These are phyloP conservation scores for Tretioscincus oriximinensis DNA, from an alignment of 2,113 vertebrate genomes.

Conservation along the genomic window DNA sequence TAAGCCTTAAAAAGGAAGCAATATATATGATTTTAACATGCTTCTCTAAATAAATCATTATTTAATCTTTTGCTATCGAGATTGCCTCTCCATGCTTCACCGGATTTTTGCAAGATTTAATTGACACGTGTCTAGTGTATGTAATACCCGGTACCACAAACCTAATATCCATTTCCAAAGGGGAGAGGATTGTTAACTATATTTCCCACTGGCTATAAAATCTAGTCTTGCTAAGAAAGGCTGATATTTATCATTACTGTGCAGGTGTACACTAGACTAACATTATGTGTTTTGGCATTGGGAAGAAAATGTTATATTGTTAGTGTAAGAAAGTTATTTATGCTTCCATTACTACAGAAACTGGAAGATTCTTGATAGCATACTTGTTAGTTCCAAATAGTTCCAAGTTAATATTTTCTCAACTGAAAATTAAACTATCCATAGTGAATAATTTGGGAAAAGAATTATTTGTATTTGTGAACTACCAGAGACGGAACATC, in stretches of 20 bases:
- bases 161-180: neutral
- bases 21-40: neutral
- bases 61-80: neutral
- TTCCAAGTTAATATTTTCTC: slow-evolving; percentile 14
- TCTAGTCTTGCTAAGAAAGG: slow-evolving; percentile 15
- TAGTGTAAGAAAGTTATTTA: slow-evolving; percentile 58
- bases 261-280: neutral
- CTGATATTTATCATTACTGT: slow-evolving; percentile 12
- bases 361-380: slow-evolving; percentile 55
- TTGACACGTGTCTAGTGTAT: slow-evolving; percentile 6
- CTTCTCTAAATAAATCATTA: neutral
- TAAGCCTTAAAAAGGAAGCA: neutral
- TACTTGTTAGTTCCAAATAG: slow-evolving; percentile 68
- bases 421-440: slow-evolving; percentile 29
- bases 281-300: neutral
- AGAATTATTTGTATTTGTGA: neutral
- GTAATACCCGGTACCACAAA: neutral
- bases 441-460: slow-evolving; percentile 28
- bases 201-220: slow-evolving; percentile 6
- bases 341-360: slow-evolving; percentile 48
- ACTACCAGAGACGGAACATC: neutral
- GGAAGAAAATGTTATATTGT: slow-evolving; percentile 42
- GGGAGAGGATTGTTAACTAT: too few relatives aligned
- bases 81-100: neutral
- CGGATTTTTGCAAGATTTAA: neutral